Percentiles rank a stretch among this genome's conserved stretches.
phyloP scores from a whole-genome alignment of 2,797 vertebrate species.

The Siniperca scherzeri region DNA sequence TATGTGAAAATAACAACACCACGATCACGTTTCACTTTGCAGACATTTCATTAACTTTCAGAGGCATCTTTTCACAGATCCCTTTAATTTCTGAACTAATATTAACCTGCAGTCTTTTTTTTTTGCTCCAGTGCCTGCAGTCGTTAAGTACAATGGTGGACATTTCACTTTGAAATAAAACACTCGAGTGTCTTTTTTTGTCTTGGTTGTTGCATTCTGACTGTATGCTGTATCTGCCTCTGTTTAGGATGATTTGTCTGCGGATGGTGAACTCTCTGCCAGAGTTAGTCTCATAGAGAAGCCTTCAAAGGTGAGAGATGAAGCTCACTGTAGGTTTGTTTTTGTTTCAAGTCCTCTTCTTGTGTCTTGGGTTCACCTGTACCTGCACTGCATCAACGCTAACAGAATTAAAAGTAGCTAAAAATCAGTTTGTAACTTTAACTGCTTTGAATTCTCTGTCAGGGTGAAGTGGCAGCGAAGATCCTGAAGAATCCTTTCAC shows the following conservation, averaged over 20 bases:
- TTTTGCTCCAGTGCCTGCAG: neutral
- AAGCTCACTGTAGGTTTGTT: neutral
- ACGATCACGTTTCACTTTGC: neutral
- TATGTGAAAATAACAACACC: neutral
- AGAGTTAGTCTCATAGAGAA: conserved; percentile 60
- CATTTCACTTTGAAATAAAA: neutral
- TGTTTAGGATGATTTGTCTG: conserved; percentile 71
- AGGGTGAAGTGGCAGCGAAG: conserved; percentile 63
- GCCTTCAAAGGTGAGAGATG: conserved; percentile 63
- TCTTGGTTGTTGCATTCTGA: neutral
- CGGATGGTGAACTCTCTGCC: conserved; percentile 48
- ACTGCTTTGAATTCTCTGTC: conserved; percentile 8
- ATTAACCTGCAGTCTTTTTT: neutral
- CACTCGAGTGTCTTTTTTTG: neutral
- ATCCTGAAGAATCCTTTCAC: conserved; percentile 68
- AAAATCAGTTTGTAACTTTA: neutral
- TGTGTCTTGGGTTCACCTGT: neutral
- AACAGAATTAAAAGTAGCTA: neutral
- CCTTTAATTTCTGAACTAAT: too few species aligned
- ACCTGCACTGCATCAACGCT: neutral
- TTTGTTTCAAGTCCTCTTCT: neutral
- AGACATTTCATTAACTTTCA: too few species aligned
- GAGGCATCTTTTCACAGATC: too few species aligned
- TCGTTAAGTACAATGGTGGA: accelerated
- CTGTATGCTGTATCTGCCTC: neutral